Evolutionary conservation across 1,140 invertebrate genomes (phyloP).

Genomic region (Druon quercuslanigerum): DNA sequence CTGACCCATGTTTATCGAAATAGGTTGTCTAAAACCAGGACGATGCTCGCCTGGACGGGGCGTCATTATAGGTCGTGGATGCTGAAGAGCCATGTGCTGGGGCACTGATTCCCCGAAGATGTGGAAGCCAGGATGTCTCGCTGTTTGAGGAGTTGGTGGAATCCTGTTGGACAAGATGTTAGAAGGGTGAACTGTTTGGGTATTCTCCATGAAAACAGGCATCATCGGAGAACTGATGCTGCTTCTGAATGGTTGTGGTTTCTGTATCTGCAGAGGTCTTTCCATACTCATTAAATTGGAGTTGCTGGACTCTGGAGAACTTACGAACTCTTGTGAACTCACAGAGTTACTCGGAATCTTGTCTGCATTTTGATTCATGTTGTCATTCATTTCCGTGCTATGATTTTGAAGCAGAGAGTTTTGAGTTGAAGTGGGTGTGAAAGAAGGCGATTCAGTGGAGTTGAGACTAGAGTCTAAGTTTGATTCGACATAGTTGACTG

Average conservation of each 20-base stretch:
- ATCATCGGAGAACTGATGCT: conserved; percentile 21
- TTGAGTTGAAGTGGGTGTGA: not conserved
- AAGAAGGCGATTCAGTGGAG: not conserved
- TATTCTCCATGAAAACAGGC: conserved; percentile 12
- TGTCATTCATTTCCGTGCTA: not conserved
- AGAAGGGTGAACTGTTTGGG: not conserved
- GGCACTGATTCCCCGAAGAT: not conserved
- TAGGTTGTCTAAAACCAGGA: conserved; percentile 44
- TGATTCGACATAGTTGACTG: conserved; percentile 55
- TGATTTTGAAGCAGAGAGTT: not conserved
- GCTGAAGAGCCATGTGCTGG: not conserved
- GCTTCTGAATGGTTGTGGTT: not conserved
- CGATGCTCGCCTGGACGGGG: conserved; percentile 25
- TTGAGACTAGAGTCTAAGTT: not conserved
- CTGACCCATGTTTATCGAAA: conserved; percentile 36
- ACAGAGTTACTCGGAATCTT: not conserved
- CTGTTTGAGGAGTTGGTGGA: conserved; percentile 25
- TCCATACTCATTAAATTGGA: not conserved
- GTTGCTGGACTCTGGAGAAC: not conserved
- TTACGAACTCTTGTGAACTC: not conserved
- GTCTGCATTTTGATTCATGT: not conserved
- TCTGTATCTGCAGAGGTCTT: not conserved
- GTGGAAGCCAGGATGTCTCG: conserved; percentile 38
- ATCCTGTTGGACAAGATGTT: not conserved
- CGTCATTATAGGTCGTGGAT: conserved; percentile 25